Evolutionary conservation across 1,140 invertebrate genomes (phyloP), one percentile per base, ranked within the genome.

Genomic region (Caerostris darwini): DNA sequence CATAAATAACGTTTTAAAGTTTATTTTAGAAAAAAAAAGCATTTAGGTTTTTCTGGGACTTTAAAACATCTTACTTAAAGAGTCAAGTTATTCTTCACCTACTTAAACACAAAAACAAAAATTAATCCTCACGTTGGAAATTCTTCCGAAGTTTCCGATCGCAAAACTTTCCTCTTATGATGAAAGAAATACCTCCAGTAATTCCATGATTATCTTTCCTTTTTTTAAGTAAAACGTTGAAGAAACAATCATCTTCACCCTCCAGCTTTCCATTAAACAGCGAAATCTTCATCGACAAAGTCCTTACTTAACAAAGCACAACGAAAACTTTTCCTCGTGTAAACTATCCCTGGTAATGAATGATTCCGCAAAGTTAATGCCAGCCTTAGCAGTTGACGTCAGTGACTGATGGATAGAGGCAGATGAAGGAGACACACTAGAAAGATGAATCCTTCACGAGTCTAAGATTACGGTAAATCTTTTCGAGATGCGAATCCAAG

Each of bases 401-500:
- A 50, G 7, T 77, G 69, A 77, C 69, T 77, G 69, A 77, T 77
- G 69, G 69, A 77, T 77, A 10, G 69, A 56, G 12, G 6, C 82
- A 85, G 82, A 85, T 85, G 82, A 85, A 57, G 54, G 57, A 17
- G 82, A 85, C 82, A 85, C 57, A 57, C 54, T 19, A 85, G 82
- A 58, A 85, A 85, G 57, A 85, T 85, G 82, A 85, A 57, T 85
- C 17, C 82, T 85, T 14, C 3, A 8, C 19, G 82, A 58, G 54
- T 85, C 82, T 85, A 58, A 85, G 82, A 85, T 85, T 85, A 85
- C 82, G 54, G 82, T 85, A 85, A 85, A 85, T 85, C 82, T 85
- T 85, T 58, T 58, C 14, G 82, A 56, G 54, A 85, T 56, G 82
- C 57, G 82, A 85, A 85, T 85, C 82, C 82, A 85, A 85, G 57